These are phyloP conservation scores for Platycnemis pennipes DNA, from an alignment of 2,888 invertebrate species.

Conservation along the genomic window DNA sequence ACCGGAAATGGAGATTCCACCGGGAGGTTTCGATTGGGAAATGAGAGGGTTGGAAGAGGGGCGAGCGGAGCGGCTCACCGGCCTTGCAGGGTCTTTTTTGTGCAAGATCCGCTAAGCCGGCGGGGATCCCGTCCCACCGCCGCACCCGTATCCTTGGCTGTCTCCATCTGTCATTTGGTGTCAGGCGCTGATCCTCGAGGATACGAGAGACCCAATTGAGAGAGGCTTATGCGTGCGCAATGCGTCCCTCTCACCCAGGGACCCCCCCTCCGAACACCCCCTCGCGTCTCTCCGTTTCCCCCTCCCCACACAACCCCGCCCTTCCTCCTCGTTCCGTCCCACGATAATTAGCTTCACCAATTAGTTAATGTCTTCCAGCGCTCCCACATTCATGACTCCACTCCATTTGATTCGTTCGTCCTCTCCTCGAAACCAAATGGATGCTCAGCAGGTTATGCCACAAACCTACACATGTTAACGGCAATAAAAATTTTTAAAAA, in stretches of 20 bases:
- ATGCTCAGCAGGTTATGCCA: background rate
- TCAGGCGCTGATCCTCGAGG: conserved; percentile 60
- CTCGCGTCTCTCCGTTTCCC: background rate
- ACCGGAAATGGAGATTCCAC: background rate
- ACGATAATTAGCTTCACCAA: background rate
- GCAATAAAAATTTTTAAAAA: too few species aligned
- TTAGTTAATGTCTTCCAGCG: conserved; percentile 1
- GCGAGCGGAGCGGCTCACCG: background rate
- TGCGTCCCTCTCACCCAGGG: conserved; percentile 18
- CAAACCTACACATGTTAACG: too few species aligned
- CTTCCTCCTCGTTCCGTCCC: background rate
- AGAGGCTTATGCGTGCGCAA: conserved; percentile 39
- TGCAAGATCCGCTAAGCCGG: background rate
- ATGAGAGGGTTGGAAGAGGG: background rate
- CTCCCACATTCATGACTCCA: background rate
- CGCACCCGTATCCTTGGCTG: conserved; percentile 47
- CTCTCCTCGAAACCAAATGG: background rate
- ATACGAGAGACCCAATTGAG: conserved; percentile 48
- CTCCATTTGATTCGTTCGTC: background rate
- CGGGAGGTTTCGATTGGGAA: too few species aligned
- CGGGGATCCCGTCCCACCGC: conserved; percentile 17
- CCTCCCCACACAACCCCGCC: background rate
- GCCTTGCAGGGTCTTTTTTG: background rate
- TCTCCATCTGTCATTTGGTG: conserved; percentile 58
- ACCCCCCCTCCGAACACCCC: background rate